These are phyloP conservation scores for Enteromius paludinosus DNA, from an alignment of 2,797 vertebrate genomes.

Conservation along the genomic window DNA sequence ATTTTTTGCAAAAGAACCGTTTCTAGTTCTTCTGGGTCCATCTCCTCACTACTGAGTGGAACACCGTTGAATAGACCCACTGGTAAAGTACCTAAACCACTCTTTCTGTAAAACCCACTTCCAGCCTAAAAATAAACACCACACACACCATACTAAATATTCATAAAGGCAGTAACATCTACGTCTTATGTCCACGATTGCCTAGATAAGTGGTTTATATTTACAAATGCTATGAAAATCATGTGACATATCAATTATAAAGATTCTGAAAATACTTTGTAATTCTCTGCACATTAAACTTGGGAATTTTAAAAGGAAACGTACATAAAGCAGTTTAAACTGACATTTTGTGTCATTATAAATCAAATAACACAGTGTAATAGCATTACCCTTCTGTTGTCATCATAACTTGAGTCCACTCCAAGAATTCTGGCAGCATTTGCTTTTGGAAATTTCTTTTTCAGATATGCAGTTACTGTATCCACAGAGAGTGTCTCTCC, in stretches of 20 bases:
- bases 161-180: neutral
- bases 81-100: constrained; percentile 87
- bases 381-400: constrained; percentile 82
- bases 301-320: neutral
- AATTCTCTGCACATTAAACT: neutral
- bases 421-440: constrained; percentile 82
- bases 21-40: constrained; percentile 87
- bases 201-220: neutral
- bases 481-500: constrained; percentile 80
- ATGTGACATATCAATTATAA: neutral
- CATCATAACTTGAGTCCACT: constrained; percentile 83
- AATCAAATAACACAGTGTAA: neutral
- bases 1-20: constrained; percentile 87
- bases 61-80: constrained; percentile 94
- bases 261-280: neutral
- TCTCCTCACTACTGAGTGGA: constrained; percentile 85
- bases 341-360: neutral
- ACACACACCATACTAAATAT: neutral
- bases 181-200: neutral
- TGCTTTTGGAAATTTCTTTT: constrained; percentile 84
- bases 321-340: neutral
- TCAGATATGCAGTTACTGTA: constrained; percentile 80
- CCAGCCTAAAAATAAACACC: constrained; percentile 80
- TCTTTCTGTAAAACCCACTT: constrained; percentile 86
- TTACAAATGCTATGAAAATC: neutral